Conservation (phyloP, 2,797 vertebrate species). For the Meriones psammophilus region DNA sequence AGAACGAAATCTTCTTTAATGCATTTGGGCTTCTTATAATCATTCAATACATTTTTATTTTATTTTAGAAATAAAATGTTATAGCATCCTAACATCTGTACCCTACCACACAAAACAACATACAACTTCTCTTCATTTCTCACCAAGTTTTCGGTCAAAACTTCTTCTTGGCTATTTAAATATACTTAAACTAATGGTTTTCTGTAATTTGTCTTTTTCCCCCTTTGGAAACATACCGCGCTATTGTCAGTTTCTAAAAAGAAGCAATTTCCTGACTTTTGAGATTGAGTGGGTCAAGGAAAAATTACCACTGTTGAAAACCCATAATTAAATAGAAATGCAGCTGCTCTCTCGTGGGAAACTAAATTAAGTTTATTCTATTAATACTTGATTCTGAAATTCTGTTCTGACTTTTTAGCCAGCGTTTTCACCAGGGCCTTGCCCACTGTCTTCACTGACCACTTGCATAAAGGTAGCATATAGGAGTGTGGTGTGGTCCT, state of each 20-base stretch:
- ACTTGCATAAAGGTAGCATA: slow-evolving; percentile 56
- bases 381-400: slow-evolving; percentile 91
- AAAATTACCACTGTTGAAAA: slow-evolving; percentile 97
- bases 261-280: slow-evolving; percentile 99
- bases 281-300: slow-evolving; percentile 97
- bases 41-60: slow-evolving; percentile 59
- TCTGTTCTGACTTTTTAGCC: slow-evolving; percentile 82
- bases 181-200: slow-evolving; percentile 94
- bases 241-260: slow-evolving; percentile 98
- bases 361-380: slow-evolving; percentile 94
- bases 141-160: slow-evolving; percentile 90
- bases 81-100: slow-evolving; percentile 69
- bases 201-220: slow-evolving; percentile 94
- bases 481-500: background rate
- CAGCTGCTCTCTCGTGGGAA: slow-evolving; percentile 94
- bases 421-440: slow-evolving; percentile 75
- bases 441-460: slow-evolving; percentile 51
- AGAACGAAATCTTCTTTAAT: slow-evolving; percentile 72
- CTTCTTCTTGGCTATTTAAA: slow-evolving; percentile 91
- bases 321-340: slow-evolving; percentile 98
- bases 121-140: slow-evolving; percentile 85
- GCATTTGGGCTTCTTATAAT: slow-evolving; percentile 59
- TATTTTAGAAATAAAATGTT: background rate
- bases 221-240: slow-evolving; percentile 94
- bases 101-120: slow-evolving; percentile 60